Percentiles rank a stretch among this genome's conserved stretches.
These are phyloP conservation scores for Galerucella calmariensis DNA, from an alignment of 2,888 invertebrate species.

Conservation along the genomic window DNA sequence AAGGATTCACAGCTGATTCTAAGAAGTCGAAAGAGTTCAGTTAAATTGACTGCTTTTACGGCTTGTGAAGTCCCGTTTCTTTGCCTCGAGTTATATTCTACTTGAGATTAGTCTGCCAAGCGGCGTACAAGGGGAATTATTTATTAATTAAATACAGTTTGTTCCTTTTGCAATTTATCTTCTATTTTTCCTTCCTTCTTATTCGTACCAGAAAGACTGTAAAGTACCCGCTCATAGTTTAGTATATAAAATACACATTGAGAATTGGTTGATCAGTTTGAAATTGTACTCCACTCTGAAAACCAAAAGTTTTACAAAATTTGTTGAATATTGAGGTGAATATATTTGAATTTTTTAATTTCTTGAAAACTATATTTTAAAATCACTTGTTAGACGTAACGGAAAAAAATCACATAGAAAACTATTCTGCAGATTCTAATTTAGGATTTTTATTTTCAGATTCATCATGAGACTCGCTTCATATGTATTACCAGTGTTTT, in stretches of 20 bases:
- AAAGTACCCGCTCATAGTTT: neutral
- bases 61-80: neutral
- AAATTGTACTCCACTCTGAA: neutral
- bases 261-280: neutral
- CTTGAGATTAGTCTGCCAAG: neutral
- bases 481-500: neutral
- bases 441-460: slow-evolving; percentile 1
- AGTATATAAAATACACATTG: neutral
- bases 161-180: neutral
- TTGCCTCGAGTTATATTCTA: neutral
- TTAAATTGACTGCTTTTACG: neutral
- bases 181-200: neutral
- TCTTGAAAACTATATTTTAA: too few species aligned
- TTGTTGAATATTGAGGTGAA: neutral
- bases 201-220: neutral
- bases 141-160: neutral
- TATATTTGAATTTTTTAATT: neutral
- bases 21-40: neutral
- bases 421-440: too few species aligned
- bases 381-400: too few species aligned
- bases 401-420: too few species aligned
- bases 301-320: neutral
- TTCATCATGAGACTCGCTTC: neutral
- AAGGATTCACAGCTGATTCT: neutral
- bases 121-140: neutral